Base-by-base conservation (phyloP, 2,113 vertebrate species). In the Daubentonia madagascariensis region DNA sequence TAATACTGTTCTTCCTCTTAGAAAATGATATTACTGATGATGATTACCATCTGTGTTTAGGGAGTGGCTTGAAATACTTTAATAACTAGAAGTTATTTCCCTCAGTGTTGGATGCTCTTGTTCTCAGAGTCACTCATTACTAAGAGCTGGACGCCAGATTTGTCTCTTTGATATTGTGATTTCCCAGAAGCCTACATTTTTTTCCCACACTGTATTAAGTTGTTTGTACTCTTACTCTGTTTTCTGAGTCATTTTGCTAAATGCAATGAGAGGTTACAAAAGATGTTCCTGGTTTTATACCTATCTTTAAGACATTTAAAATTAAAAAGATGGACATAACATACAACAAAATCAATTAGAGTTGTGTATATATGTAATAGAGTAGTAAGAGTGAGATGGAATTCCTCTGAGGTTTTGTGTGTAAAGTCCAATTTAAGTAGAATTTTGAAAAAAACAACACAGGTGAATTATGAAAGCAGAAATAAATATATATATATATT, bases 91-190 rank as follows among this genome's bases (percentile, higher is more conserved):
- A 91, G 20, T 96, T 94, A 83, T 61, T 97, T 96, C 78, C 40
- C 45, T 73, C 25, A 94, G 8, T 94, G n/a, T 68, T 95, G 73
- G 43, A 86, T 97, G 68, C 84, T 89, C 52, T 94, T 96, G 52
- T 95, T 95, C 84, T 96, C 52, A 83, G 93, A 96, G 73, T 96
- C 30, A 40, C 73, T 70, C 73, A 67, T 96, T 95, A 93, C 43
- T 97, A 95, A 94, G 78, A 89, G 67, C 72, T 91, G 18, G 25
- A 43, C 65, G 25, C 30, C 85, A 91, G 9, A 68, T 85, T 65
- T 96, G 8, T 86, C 54, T 93, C 65, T 95, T 94, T 97, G 93
- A 96, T 89, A 87, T 32, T 97, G 79, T 94, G 30, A 94, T 87
- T 92, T 96, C 25, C 48, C 67, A 78, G 67, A 92, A 84, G 80